These are phyloP conservation scores for Harpagifer antarcticus DNA, from an alignment of 2,797 vertebrate species.

Conservation along the genomic window DNA sequence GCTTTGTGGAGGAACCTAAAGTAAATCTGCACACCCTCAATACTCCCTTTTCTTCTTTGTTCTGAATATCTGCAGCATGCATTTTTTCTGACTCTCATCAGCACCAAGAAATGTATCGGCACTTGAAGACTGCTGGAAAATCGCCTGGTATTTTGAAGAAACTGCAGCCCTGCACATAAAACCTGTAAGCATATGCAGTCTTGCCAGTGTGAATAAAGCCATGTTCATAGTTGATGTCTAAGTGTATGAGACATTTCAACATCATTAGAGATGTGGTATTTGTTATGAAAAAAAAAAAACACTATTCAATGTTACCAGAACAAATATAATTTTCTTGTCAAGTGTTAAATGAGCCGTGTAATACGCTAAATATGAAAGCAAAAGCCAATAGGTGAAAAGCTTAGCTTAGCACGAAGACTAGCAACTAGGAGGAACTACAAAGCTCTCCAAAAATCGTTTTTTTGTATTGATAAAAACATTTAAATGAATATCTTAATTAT, in stretches of 20 bases:
- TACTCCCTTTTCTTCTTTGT: conserved; percentile 29
- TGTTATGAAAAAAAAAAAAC: not conserved
- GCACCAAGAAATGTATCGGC: conserved; percentile 28
- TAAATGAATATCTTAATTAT: too few relatives aligned
- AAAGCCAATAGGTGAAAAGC: not conserved
- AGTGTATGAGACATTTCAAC: not conserved
- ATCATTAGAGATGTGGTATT: too few relatives aligned
- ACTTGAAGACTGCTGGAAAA: conserved; percentile 39
- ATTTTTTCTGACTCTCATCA: conserved; percentile 38
- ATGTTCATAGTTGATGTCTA: not conserved
- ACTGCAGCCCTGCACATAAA: conserved; percentile 23
- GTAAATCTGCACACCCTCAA: not conserved
- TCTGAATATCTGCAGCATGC: conserved; percentile 36
- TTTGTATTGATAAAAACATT: too few relatives aligned
- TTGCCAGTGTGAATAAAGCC: conserved; percentile 5
- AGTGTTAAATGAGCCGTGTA: not conserved
- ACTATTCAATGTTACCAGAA: not conserved
- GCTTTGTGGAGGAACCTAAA: conserved; percentile 17
- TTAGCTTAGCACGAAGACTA: conserved; percentile 8
- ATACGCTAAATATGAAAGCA: not conserved
- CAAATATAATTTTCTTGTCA: not conserved
- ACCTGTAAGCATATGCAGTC: not conserved
- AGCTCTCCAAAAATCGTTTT: too few relatives aligned
- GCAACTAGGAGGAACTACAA: too few relatives aligned
- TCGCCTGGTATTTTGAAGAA: conserved; percentile 16